Percentiles rank a stretch among this genome's conserved stretches.
These are phyloP conservation scores for Thyatira batis DNA, from an alignment of 2,888 invertebrate genomes.

Conservation along the genomic window DNA sequence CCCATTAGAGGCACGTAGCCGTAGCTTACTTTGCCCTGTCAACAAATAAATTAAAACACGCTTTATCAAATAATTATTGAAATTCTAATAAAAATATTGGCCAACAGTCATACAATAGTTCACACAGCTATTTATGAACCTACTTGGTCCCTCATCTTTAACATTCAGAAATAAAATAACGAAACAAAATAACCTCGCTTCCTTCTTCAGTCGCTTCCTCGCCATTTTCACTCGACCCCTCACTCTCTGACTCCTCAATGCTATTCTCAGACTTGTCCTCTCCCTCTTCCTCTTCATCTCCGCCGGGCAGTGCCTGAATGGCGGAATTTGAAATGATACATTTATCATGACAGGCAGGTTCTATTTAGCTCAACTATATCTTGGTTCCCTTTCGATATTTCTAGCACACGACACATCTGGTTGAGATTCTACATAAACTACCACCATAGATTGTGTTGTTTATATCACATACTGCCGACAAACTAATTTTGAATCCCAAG, in stretches of 20 bases:
- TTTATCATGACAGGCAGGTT: not conserved
- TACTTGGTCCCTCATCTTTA: not conserved
- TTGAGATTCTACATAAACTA: too few species aligned
- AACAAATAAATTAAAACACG: conserved; percentile 13
- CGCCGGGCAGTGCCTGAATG: conserved; percentile 22
- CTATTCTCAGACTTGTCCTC: conserved; percentile 31
- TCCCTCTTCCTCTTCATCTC: conserved; percentile 30
- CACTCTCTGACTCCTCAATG: conserved; percentile 42
- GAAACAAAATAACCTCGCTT: conserved; percentile 52
- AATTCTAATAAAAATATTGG: too few species aligned
- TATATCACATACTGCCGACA: too few species aligned
- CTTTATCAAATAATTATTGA: too few species aligned
- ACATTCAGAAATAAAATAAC: conserved; percentile 9
- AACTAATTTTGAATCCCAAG: too few species aligned
- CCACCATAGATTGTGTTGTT: too few species aligned
- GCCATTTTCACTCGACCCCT: conserved; percentile 43
- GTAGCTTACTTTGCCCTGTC: conserved; percentile 59
- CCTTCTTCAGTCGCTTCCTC: conserved; percentile 50
- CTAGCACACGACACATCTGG: too few species aligned
- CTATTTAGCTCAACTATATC: too few species aligned
- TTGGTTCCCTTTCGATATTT: too few species aligned
- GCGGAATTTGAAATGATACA: conserved; percentile 1
- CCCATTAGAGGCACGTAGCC: conserved; percentile 83
- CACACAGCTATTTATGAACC: too few species aligned
- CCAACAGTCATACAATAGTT: too few species aligned